Base-by-base conservation (phyloP, 2,888 invertebrate genomes). In the Drosophila peninsularis region DNA sequence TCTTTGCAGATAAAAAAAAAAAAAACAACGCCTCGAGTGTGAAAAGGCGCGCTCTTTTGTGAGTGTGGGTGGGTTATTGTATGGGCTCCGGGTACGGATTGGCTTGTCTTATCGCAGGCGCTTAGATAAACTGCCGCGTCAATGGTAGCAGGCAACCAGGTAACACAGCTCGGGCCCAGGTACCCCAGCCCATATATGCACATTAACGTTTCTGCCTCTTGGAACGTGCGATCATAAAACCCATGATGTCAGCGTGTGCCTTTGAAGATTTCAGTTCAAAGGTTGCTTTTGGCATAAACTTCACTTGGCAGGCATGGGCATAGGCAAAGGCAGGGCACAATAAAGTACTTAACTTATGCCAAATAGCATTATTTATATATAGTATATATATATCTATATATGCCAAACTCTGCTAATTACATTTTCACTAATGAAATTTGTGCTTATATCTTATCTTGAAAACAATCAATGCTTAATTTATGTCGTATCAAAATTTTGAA, bases 61-160 rank as follows among this genome's bases (percentile, higher is more conserved):
- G 47, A 47, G 39, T 41, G 37, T 34, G 62, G 47, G 69, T 41
- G 24, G 36, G 42, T 36, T 52, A 24, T 36, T 27, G 19, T 39
- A 39, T 9, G 34, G 19, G 44, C n/a, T 24, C 5, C 36, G 41
- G 36, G 37, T 13, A 30, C 11, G 37, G 37, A 66, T 60, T 50
- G 42, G 27, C 24, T 42, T 61, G 36, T 54, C 56, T 73, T 72
- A 73, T 72, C 72, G 55, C 74, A 69, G 69, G 69, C 73, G 74
- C 74, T 56, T 73, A 74, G 74, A 70, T 74, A 74, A 74, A 74
- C 32, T 24, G 64, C 37, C 53, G 60, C 62, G 39, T 69, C 60
- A 63, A 58, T 60, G 45, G 41, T 62, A 65, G 64, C 67, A 65
- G 64, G 61, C 56, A 60, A 36, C 34, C 50, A 36, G 47, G 24